phyloP scores from a whole-genome alignment of 1,140 invertebrate species.

The Tetramorium alpestre region DNA sequence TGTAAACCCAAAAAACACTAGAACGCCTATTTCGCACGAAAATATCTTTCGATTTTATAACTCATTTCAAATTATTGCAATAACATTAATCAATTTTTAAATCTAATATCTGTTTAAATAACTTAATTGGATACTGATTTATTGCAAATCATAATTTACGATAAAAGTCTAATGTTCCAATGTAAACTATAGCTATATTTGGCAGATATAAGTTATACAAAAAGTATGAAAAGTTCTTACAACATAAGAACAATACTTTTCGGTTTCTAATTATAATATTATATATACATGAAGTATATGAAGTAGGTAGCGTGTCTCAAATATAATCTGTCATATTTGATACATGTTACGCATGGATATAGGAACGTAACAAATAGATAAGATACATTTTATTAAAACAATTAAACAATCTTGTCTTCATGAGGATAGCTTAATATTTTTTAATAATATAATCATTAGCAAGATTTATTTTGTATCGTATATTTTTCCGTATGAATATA shows the following conservation, averaged over 20 bases:
- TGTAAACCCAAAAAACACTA: neutral
- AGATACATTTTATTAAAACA: neutral
- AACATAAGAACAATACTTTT: neutral
- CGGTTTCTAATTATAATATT: neutral
- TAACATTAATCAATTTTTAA: neutral
- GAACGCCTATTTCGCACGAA: neutral
- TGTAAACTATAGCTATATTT: neutral
- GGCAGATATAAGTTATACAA: neutral
- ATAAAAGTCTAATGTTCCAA: neutral
- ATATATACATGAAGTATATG: neutral
- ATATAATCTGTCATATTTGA: neutral
- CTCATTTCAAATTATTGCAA: neutral
- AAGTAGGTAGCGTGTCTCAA: neutral
- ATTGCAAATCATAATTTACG: neutral
- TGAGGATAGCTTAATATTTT: neutral
- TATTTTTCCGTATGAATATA: neutral
- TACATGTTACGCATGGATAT: neutral
- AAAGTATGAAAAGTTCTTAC: neutral
- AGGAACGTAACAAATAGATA: neutral
- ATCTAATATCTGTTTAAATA: neutral
- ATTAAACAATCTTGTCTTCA: neutral
- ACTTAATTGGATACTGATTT: neutral
- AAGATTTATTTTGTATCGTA: neutral
- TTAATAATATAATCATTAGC: neutral
- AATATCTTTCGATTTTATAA: slow-evolving; percentile 1